These are phyloP conservation scores for Triplophysa rosa DNA, from an alignment of 2,113 vertebrate species.

Conservation along the genomic window DNA sequence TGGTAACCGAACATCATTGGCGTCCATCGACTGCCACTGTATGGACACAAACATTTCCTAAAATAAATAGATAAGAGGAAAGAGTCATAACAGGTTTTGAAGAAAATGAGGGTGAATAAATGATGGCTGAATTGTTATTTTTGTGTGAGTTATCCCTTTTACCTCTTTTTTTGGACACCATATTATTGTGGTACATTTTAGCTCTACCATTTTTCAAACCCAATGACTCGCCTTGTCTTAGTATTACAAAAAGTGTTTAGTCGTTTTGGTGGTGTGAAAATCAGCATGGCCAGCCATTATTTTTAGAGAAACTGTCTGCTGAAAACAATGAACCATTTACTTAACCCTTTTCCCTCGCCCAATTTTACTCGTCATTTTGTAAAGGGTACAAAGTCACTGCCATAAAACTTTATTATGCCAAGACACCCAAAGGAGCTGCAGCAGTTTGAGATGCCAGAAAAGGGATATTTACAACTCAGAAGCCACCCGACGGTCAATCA, in stretches of 20 bases:
- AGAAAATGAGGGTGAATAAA: no score
- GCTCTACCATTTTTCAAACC: background rate
- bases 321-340: conserved; percentile 14
- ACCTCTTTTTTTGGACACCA: no score
- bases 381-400: conserved; percentile 21
- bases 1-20: no score
- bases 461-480: conserved; percentile 25
- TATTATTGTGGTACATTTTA: no score
- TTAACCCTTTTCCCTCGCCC: background rate
- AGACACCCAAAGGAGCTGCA: background rate
- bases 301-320: conserved; percentile 10
- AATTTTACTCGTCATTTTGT: conserved; percentile 1
- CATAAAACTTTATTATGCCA: background rate
- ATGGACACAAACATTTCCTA: no score
- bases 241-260: conserved; percentile 3
- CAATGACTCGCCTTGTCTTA: background rate
- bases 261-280: background rate
- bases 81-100: no score
- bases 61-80: no score
- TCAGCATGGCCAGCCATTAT: background rate
- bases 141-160: no score
- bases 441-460: background rate
- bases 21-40: no score
- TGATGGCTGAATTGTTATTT: no score
- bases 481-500: conserved; percentile 6